These are phyloP conservation scores for Triplophysa bombifrons DNA, from an alignment of 2,797 vertebrate genomes.

Conservation along the genomic window DNA sequence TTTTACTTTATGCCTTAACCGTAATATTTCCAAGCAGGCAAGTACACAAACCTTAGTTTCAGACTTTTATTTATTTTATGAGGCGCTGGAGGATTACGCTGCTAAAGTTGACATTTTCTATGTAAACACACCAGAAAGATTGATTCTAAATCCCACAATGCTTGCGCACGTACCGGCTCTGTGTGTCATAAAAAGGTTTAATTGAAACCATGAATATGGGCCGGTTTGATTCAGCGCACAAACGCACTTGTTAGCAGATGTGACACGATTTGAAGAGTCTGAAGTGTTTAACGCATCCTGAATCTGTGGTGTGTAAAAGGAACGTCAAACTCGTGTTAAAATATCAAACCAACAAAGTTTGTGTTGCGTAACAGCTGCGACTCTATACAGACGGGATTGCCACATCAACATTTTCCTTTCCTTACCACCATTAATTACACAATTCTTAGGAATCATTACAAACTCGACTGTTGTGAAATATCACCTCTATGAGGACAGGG, in stretches of 20 bases:
- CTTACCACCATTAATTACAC: background rate
- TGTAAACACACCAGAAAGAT: background rate
- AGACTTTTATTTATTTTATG: too few species aligned
- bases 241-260: slow-evolving; percentile 35
- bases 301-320: background rate
- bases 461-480: background rate
- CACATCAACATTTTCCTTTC: background rate
- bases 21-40: too few species aligned
- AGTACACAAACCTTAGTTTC: too few species aligned
- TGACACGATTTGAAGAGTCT: slow-evolving; percentile 7
- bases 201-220: slow-evolving; percentile 22
- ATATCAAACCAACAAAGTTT: background rate
- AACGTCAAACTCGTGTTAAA: background rate
- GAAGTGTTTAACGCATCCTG: slow-evolving; percentile 17
- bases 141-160: background rate
- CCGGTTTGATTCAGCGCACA: background rate
- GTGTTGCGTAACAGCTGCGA: background rate
- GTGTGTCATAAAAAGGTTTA: background rate
- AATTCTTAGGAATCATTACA: background rate
- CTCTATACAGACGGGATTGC: background rate
- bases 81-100: background rate
- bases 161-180: background rate
- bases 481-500: background rate
- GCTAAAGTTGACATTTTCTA: background rate
- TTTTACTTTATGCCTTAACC: too few species aligned